Base-by-base conservation (phyloP, 2,797 vertebrate species). In the Cephalopachus bancanus region DNA sequence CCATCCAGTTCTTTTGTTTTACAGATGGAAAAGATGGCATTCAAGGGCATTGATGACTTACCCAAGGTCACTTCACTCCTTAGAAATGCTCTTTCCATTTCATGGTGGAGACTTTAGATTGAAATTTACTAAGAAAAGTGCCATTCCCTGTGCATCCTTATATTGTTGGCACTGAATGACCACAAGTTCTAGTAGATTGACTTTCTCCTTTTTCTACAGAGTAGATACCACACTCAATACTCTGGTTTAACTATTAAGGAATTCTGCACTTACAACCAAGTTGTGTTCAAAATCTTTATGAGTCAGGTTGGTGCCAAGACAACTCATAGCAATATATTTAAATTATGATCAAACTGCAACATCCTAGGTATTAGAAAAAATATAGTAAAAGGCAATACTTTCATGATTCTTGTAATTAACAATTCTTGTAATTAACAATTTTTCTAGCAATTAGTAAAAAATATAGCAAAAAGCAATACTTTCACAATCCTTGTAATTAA, bases 281-380 rank as follows among this genome's bases (percentile, higher is more conserved):
- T 80, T 79, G 20, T 92, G 33, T 64, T 90, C 67, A 90, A 65
- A 88, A 69, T 92, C 65, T 90, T 76, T 83, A 37, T 67, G 78
- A 37, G 37, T 37, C 37, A 37, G 65, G 1, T 28, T 83, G n/a
- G 8, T 44, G 4, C 49, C 80, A 89, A 72, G 33, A 72, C 33
- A 89, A 81, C 28, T 55, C 64, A 37, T n/a, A 76, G 51, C 93
- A 79, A 78, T n/a, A 2, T 67, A 76, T 67, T 71, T 95, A 85
- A 95, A 78, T 89, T 75, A 53, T 51, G 1, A 79, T 83, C 37
- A 95, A 83, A 91, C 12, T 84, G 33, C 11, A 83, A 60, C 10
- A 19, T 5, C 7, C 17, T 8, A n/a, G 44, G 1, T n/a, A 95
- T 64, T 74, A 75, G 2, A 86, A 22, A 95, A 81, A 76, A 79